phyloP scores from a whole-genome alignment of 2,797 vertebrate species.

The Poeciliopsis turneri region DNA sequence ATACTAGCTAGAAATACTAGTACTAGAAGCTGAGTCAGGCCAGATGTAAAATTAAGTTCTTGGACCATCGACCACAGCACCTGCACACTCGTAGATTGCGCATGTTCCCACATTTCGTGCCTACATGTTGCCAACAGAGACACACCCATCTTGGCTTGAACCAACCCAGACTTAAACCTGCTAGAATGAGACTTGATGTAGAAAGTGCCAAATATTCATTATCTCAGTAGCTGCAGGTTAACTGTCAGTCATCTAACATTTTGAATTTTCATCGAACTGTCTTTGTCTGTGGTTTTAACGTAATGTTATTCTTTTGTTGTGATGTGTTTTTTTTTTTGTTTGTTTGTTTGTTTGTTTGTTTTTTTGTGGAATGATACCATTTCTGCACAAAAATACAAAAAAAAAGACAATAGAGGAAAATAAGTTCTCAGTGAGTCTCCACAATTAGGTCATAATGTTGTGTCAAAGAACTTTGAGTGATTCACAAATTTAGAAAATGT shows the following conservation, averaged over 20 bases:
- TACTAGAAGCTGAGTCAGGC: too few species aligned
- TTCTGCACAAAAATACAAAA: not conserved
- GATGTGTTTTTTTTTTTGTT: not conserved
- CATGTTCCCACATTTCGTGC: too few species aligned
- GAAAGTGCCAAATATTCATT: not conserved
- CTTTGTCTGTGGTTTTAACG: not conserved
- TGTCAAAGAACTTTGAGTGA: not conserved
- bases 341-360: not conserved
- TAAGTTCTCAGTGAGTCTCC: not conserved
- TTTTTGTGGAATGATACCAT: not conserved
- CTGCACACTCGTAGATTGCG: too few species aligned
- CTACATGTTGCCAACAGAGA: too few species aligned
- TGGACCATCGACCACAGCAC: too few species aligned
- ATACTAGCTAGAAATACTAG: too few species aligned
- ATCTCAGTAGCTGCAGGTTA: not conserved
- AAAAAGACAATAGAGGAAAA: not conserved
- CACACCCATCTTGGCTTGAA: too few species aligned
- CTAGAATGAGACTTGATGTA: too few species aligned
- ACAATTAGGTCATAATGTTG: not conserved
- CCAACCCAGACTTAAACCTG: too few species aligned
- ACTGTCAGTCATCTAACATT: not conserved
- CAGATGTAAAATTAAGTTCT: too few species aligned
- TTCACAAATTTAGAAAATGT: not conserved
- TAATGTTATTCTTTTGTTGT: not conserved
- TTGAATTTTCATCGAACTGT: not conserved